Conservation (phyloP, 2,888 invertebrate genomes). For the Drosophila imparisetae region DNA sequence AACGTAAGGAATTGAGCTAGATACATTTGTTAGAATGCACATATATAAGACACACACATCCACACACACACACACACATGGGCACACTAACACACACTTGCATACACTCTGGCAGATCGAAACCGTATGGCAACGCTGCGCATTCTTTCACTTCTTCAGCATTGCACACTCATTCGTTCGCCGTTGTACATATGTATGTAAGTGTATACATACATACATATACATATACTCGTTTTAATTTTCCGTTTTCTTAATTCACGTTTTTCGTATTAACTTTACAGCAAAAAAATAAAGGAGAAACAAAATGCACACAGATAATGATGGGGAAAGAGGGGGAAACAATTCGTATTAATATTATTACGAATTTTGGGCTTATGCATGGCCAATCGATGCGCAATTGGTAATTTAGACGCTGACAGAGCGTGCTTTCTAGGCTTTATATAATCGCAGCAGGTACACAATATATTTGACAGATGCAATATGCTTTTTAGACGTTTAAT, state of each 20-base stretch:
- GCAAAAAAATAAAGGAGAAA: constrained; percentile 48
- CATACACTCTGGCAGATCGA: constrained; percentile 48
- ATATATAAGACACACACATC: constrained; percentile 34
- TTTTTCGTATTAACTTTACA: constrained; percentile 61
- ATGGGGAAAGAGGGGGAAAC: constrained; percentile 1
- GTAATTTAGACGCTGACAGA: constrained; percentile 47
- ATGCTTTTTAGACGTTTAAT: constrained; percentile 34
- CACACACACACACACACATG: constrained; percentile 31
- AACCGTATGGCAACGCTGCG: constrained; percentile 68
- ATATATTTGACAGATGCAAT: constrained; percentile 26
- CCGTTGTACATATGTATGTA: constrained; percentile 48
- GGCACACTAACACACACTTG: constrained; percentile 42
- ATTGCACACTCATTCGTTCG: constrained; percentile 79
- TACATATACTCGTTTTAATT: constrained; percentile 68
- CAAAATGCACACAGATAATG: constrained; percentile 25
- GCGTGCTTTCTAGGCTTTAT: constrained; percentile 70
- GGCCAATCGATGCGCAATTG: constrained; percentile 76
- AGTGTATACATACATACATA: constrained; percentile 6
- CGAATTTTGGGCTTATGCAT: constrained; percentile 20
- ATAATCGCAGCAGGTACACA: constrained; percentile 58
- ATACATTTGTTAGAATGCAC: constrained; percentile 22
- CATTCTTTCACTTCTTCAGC: constrained; percentile 77
- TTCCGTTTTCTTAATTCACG: constrained; percentile 71
- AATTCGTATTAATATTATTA: constrained; percentile 31
- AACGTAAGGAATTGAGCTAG: constrained; percentile 55